Evolutionary conservation across 2,888 invertebrate species (phyloP).

Genomic region (Tyria jacobaeae): DNA sequence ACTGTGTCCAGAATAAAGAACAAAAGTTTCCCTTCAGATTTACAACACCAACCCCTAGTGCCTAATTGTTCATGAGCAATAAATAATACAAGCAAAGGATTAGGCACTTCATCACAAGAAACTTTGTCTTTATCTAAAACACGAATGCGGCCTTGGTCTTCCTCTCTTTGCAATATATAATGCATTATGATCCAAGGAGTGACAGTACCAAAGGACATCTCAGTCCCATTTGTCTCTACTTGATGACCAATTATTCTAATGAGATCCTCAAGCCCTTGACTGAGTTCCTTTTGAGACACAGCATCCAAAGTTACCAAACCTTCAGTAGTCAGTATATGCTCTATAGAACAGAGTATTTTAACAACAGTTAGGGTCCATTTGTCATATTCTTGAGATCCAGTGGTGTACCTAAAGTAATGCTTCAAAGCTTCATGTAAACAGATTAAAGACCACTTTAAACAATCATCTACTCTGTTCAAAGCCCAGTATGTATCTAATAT

Average conservation of each 20-base stretch:
- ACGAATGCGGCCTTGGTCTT: constrained; percentile 88
- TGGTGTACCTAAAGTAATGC: constrained; percentile 85
- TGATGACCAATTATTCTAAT: constrained; percentile 92
- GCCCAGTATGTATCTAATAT: constrained; percentile 90
- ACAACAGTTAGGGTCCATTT: constrained; percentile 80
- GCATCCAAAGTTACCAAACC: constrained; percentile 82
- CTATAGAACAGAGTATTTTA: constrained; percentile 79
- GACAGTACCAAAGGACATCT: constrained; percentile 90
- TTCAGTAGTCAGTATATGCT: constrained; percentile 77
- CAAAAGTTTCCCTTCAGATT: constrained; percentile 91
- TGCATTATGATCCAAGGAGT: constrained; percentile 95
- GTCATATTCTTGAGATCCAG: constrained; percentile 76
- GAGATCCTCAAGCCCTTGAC: constrained; percentile 91
- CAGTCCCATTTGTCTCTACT: constrained; percentile 90
- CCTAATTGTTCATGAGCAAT: constrained; percentile 95
- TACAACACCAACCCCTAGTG: constrained; percentile 91
- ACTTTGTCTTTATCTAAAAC: constrained; percentile 74
- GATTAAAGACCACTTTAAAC: constrained; percentile 92
- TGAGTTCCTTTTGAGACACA: constrained; percentile 86
- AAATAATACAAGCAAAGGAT: constrained; percentile 92
- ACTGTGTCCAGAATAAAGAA: constrained; percentile 92
- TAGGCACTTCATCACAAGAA: constrained; percentile 88
- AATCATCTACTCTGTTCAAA: constrained; percentile 87
- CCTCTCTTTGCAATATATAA: constrained; percentile 91
- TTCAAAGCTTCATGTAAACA: constrained; percentile 91